Base-by-base conservation (phyloP, 2,888 invertebrate species). In the Drosophila nr. perissopoda region DNA sequence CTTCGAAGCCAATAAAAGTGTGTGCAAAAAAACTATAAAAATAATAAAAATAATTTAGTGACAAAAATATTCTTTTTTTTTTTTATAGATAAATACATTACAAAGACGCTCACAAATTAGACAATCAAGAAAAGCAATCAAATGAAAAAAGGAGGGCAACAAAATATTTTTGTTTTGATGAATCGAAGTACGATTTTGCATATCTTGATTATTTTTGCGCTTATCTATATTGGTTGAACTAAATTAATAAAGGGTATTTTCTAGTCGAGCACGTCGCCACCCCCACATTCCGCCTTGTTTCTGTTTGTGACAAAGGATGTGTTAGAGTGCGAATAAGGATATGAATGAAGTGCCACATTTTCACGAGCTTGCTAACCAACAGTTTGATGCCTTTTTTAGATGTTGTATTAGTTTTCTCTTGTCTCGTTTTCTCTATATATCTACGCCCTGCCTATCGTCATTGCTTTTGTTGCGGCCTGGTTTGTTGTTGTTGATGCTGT, bases 261-360 rank as follows among this genome's bases (percentile, higher is more conserved):
- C 0, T 2, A 29, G 27, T 51, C 36, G 34, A 8, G 13, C 8
- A 42, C 10, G 40, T 7, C 18, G 29, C 2, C 25, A 3, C 2
- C 4, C 11, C 2, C 2, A 6, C 16, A 10, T n/a, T 21, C 8
- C 16, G 21, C 5, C 27, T 29, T 52, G 11, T 13, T 48, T 48
- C 25, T 18, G 18, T 18, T 42, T 46, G n/a, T 42, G 38, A 21
- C 16, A 31, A 40, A 34, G 40, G 52, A 25, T 57, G 25, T 31
- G 68, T 51, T 29, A 21, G 21, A 18, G 68, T 33, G 61, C 56
- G 62, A 63, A 68, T 61, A 69, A 68, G 85, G 71, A 79, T 70
- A 87, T 86, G 87, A 83, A 89, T 83, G 79, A 89, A 83, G 87
- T 84, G 89, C 61, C 70, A 83, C 70, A 70, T 81, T 83, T 83